Percentiles rank a stretch among this genome's conserved stretches.
Evolutionary conservation across 2,888 invertebrate genomes (phyloP).

Genomic region (Sphaeridia pumilis): DNA sequence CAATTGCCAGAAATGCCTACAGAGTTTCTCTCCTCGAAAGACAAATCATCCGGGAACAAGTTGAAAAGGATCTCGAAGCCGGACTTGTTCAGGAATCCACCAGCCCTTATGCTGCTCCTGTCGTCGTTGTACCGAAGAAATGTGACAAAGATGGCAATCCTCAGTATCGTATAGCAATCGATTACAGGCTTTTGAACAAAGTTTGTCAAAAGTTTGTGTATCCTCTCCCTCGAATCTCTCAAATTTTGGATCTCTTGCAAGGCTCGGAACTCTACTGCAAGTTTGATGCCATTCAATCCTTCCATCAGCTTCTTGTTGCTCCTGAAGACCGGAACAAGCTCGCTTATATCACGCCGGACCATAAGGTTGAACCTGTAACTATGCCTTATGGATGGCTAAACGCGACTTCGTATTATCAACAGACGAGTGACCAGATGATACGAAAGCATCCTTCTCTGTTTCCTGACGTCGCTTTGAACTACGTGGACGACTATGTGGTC

Average conservation of each 20-base stretch:
- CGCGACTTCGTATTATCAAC: slow-evolving; percentile 3
- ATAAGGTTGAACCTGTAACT: background rate
- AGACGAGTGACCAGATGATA: slow-evolving; percentile 3
- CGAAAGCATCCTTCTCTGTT: background rate
- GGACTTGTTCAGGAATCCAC: slow-evolving; percentile 4
- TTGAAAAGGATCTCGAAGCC: background rate
- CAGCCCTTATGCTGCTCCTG: slow-evolving; percentile 5
- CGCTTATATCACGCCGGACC: slow-evolving; percentile 5
- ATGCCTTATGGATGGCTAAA: background rate
- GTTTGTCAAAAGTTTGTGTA: background rate
- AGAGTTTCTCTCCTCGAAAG: background rate
- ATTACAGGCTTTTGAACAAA: slow-evolving; percentile 1
- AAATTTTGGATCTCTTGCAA: slow-evolving; percentile 1
- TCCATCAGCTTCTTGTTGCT: slow-evolving; percentile 1
- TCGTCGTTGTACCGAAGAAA: slow-evolving; percentile 11
- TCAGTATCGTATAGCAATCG: slow-evolving; percentile 5
- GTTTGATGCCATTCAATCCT: slow-evolving; percentile 5
- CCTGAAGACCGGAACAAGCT: background rate
- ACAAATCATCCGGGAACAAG: background rate
- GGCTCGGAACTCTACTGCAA: background rate
- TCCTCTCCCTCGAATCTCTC: slow-evolving; percentile 1
- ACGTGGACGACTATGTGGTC: slow-evolving; percentile 1
- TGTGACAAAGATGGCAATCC: slow-evolving; percentile 1
- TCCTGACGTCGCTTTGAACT: background rate
- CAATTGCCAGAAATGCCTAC: background rate